Percentiles rank a stretch among this genome's conserved stretches.
Evolutionary conservation across 1,140 invertebrate species (phyloP).

Genomic region (Spodoptera frugiperda): DNA sequence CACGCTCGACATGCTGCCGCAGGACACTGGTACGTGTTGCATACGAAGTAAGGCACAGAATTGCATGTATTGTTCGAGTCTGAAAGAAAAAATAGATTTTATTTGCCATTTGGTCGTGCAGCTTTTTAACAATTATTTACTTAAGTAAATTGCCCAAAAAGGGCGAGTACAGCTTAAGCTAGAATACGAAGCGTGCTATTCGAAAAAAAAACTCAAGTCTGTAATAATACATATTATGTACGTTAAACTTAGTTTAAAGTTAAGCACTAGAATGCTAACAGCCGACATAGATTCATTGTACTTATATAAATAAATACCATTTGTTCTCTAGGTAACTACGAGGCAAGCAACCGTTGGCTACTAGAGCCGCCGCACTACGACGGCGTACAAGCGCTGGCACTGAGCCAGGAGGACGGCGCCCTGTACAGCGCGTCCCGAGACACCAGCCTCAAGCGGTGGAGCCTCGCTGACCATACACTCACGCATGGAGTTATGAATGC

Average conservation of each 20-base stretch:
- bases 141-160: too few species aligned
- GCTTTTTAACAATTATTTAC: too few species aligned
- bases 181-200: too few species aligned
- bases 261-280: too few species aligned
- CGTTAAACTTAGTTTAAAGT: too few species aligned
- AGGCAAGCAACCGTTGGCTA: slow-evolving; percentile 87
- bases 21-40: slow-evolving; percentile 57
- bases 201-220: too few species aligned
- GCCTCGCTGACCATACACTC: slow-evolving; percentile 89
- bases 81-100: too few species aligned
- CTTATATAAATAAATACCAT: too few species aligned
- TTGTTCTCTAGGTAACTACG: slow-evolving; percentile 62
- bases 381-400: slow-evolving; percentile 93
- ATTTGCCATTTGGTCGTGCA: too few species aligned
- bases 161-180: too few species aligned
- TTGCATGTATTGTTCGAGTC: not conserved
- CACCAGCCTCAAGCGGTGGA: slow-evolving; percentile 96
- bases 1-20: slow-evolving; percentile 72
- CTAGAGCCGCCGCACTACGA: slow-evolving; percentile 96
- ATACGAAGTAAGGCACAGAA: not conserved
- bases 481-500: slow-evolving; percentile 93
- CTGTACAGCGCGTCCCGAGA: slow-evolving; percentile 95
- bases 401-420: slow-evolving; percentile 86
- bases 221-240: too few species aligned
- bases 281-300: too few species aligned